Conservation (phyloP, 2,888 invertebrate genomes). For the Neoascia interrupta region DNA sequence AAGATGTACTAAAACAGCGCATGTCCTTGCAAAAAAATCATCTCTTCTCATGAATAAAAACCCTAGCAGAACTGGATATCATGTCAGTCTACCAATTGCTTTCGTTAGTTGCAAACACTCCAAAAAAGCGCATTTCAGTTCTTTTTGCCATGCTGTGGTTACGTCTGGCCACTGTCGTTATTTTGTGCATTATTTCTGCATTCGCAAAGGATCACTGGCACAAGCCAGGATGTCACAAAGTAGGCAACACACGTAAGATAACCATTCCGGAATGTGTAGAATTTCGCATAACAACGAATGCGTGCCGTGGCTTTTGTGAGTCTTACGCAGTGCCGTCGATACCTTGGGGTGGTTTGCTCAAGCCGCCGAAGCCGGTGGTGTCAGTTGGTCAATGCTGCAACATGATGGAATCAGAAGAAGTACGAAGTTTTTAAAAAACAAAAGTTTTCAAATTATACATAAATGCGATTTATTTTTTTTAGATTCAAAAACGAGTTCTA, state of each 20-base stretch:
- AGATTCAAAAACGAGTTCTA: conserved; percentile 88
- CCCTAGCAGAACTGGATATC: neutral
- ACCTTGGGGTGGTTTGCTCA: conserved; percentile 75
- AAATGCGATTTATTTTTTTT: conserved; percentile 62
- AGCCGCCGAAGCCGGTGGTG: conserved; percentile 84
- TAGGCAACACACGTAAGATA: conserved; percentile 89
- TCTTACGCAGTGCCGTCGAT: conserved; percentile 92
- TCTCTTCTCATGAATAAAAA: conserved; percentile 29
- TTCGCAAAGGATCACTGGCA: conserved; percentile 83
- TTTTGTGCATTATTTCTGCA: conserved; percentile 36
- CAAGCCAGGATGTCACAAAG: conserved; percentile 89
- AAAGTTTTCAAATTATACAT: neutral
- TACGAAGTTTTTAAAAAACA: conserved; percentile 77
- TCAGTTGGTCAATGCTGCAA: conserved; percentile 94
- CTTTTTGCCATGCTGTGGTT: conserved; percentile 37
- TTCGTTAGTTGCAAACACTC: conserved; percentile 2
- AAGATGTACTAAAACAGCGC: conserved; percentile 8
- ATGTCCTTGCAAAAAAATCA: conserved; percentile 12
- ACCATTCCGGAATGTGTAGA: conserved; percentile 92
- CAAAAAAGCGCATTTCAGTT: too few species aligned
- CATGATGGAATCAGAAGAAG: conserved; percentile 93
- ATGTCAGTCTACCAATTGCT: conserved; percentile 25
- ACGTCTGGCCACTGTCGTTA: conserved; percentile 29
- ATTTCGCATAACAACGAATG: conserved; percentile 91
- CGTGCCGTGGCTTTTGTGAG: conserved; percentile 92